These are phyloP conservation scores for Diabrotica virgifera DNA, from an alignment of 1,140 invertebrate species.

Conservation along the genomic window DNA sequence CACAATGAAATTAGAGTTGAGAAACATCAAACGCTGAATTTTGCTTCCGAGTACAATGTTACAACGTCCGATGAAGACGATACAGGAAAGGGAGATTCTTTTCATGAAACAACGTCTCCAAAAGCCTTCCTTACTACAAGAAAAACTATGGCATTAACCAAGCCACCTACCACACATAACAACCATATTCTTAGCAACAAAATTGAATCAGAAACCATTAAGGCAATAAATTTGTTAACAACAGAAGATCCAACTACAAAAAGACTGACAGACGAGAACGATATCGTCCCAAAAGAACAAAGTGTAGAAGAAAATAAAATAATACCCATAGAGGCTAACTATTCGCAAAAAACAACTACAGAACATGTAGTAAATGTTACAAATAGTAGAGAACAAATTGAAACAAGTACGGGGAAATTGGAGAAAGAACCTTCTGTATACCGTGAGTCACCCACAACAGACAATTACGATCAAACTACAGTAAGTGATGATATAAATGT, in stretches of 20 bases:
- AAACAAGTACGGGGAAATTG: neutral
- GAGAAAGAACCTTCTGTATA: slow-evolving; percentile 7
- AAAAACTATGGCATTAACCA: slow-evolving; percentile 27
- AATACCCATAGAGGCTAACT: slow-evolving; percentile 23
- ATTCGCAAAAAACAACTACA: slow-evolving; percentile 4
- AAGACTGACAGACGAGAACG: slow-evolving; percentile 12
- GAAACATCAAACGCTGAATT: slow-evolving; percentile 31
- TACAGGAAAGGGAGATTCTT: slow-evolving; percentile 11
- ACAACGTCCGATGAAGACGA: slow-evolving; percentile 24
- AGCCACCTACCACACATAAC: slow-evolving; percentile 26
- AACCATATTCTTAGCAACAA: slow-evolving; percentile 39
- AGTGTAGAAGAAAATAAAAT: slow-evolving; percentile 33
- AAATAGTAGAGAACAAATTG: neutral
- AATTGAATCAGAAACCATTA: slow-evolving; percentile 39
- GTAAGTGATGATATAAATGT: neutral
- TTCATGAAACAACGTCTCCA: slow-evolving; percentile 9
- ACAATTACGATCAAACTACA: neutral
- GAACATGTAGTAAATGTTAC: neutral
- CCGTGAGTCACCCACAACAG: neutral
- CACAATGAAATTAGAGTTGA: slow-evolving; percentile 33
- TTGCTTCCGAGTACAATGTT: slow-evolving; percentile 28
- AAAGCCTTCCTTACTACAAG: slow-evolving; percentile 21
- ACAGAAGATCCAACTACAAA: neutral
- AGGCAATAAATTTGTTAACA: slow-evolving; percentile 24
- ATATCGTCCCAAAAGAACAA: slow-evolving; percentile 24